These are phyloP conservation scores for Diabrotica virgifera DNA, from an alignment of 1,140 invertebrate species.

Conservation along the genomic window DNA sequence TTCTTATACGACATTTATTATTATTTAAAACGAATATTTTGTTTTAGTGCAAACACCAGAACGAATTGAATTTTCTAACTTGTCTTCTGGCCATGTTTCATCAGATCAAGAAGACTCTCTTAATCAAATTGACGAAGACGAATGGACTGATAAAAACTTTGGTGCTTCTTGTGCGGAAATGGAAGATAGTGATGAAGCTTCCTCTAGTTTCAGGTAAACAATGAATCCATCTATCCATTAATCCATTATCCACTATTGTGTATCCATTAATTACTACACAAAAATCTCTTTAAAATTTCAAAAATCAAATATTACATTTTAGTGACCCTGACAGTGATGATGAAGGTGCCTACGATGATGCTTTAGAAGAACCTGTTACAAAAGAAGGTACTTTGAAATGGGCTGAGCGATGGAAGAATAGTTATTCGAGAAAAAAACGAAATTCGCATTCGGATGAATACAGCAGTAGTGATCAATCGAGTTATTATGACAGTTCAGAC, in stretches of 20 bases:
- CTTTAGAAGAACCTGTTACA: slow-evolving; percentile 60
- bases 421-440: slow-evolving; percentile 36
- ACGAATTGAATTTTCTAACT: slow-evolving; percentile 75
- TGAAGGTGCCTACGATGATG: slow-evolving; percentile 62
- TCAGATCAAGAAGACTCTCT: slow-evolving; percentile 70
- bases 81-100: slow-evolving; percentile 57
- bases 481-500: slow-evolving; percentile 61
- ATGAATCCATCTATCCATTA: too few species aligned
- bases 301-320: slow-evolving; percentile 11
- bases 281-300: too few species aligned
- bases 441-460: slow-evolving; percentile 45
- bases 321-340: slow-evolving; percentile 59
- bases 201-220: slow-evolving; percentile 46
- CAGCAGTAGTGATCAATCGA: slow-evolving; percentile 59
- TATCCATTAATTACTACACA: too few species aligned
- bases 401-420: slow-evolving; percentile 60
- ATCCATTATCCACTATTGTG: too few species aligned
- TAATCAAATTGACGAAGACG: slow-evolving; percentile 85
- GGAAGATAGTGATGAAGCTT: slow-evolving; percentile 71
- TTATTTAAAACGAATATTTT: slow-evolving; percentile 16
- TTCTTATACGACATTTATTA: slow-evolving; percentile 9
- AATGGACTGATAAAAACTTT: slow-evolving; percentile 90
- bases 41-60: slow-evolving; percentile 67
- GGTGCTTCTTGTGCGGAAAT: slow-evolving; percentile 69
- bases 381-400: slow-evolving; percentile 64